Evolutionary conservation across 2,797 vertebrate genomes (phyloP).

Genomic region (Cossypha niveicapilla): DNA sequence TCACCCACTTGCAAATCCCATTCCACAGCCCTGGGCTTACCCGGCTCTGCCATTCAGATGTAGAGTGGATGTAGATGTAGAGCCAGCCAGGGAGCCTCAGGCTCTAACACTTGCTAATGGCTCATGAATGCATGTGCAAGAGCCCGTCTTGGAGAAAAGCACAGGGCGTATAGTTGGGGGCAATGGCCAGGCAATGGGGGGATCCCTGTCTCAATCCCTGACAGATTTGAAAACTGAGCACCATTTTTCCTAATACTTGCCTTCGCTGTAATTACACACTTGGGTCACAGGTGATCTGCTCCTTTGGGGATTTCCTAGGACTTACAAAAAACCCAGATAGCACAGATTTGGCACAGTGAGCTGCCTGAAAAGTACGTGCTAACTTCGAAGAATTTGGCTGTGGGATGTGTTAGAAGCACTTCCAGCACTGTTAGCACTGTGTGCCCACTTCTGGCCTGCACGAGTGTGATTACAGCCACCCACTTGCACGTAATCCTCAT

Average conservation of each 20-base stretch:
- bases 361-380: background rate
- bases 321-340: background rate
- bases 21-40: conserved; percentile 41
- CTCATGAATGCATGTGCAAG: conserved; percentile 8
- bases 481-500: background rate
- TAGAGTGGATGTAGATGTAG: background rate
- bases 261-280: background rate
- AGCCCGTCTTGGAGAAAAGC: background rate
- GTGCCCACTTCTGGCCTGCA: background rate
- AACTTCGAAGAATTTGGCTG: background rate
- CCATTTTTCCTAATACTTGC: background rate
- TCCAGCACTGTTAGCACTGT: background rate
- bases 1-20: conserved; percentile 47
- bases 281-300: background rate
- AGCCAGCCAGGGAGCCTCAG: conserved; percentile 19
- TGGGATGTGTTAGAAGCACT: background rate
- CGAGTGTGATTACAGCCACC: background rate
- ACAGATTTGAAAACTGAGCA: background rate
- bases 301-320: background rate
- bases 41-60: conserved; percentile 45
- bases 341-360: background rate
- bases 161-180: background rate
- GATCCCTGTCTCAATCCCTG: background rate
- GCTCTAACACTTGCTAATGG: conserved; percentile 52
- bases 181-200: background rate